Evolutionary conservation across 2,797 vertebrate genomes (phyloP), one percentile per base, ranked within the genome.

Genomic region (Gephyroberyx darwinii): DNA sequence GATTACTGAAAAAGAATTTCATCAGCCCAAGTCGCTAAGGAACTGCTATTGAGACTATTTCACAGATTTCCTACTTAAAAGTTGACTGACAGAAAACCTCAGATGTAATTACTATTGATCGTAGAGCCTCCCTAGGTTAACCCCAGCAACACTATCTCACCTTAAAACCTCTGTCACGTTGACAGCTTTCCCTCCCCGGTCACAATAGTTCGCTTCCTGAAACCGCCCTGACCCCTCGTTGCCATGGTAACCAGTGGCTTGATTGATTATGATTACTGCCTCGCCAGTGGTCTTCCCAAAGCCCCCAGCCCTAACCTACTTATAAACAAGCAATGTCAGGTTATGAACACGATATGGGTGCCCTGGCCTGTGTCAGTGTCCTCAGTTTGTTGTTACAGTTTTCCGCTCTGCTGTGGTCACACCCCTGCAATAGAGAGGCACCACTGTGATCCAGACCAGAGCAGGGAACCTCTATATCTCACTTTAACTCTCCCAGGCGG

Each of bases 321-420:
- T 82, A 78, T 52, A 86, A 86, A 88, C 80, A 75, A 83, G 75
- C 82, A 67, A 17, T 56, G 75, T 39, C 37, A 77, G 74, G 73
- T 86, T 78, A 54, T 70, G 78, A 75, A 77, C 72, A 41, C 60
- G 81, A 39, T 65, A 62, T 37, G 74, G 71, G 82, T 59, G 78
- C 82, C 74, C 90, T 90, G 90, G 88, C 70, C 62, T 83, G 71
- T 88, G 82, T 93, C 91, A 84, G 69, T 43, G 62, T 79, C 65
- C 74, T 72, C 26, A 57, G 85, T 90, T 91, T 92, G 83, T 91
- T 91, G 83, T 91, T 91, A 69, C 71, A 91, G 84, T 83, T 77
- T 81, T 78, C 47, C 59, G 69, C 74, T 69, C 5, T 1, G 69
- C 69, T 69, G 26, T 71, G 75, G 78, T 78, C 82, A 80, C 82